Evolutionary conservation across 2,797 vertebrate genomes (phyloP).

Genomic region (Tragelaphus oryx): DNA sequence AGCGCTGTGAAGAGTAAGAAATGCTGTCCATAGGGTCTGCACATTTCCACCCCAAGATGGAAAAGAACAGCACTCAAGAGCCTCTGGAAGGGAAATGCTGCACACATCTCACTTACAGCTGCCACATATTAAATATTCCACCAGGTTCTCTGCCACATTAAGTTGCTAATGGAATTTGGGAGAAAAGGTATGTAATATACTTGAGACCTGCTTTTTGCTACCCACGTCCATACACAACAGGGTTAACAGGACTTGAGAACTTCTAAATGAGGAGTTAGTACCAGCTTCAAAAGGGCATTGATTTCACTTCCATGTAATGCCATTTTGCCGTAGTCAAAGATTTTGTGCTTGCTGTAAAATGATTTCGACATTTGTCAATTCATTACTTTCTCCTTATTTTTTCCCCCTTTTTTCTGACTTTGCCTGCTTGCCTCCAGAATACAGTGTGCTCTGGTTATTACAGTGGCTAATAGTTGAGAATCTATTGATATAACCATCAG

Average conservation of each 20-base stretch:
- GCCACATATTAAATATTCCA: slow-evolving; percentile 73
- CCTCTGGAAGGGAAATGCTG: slow-evolving; percentile 68
- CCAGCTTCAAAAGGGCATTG: slow-evolving; percentile 56
- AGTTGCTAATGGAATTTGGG: slow-evolving; percentile 38
- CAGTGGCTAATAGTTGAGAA: slow-evolving; percentile 66
- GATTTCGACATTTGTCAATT: slow-evolving; percentile 11
- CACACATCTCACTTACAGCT: slow-evolving; percentile 66
- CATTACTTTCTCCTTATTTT: slow-evolving; percentile 54
- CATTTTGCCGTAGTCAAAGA: neutral
- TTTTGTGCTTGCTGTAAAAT: neutral
- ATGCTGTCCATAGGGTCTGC: slow-evolving; percentile 73
- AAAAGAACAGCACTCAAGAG: slow-evolving; percentile 44
- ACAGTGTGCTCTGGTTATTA: slow-evolving; percentile 46
- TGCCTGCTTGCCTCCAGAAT: slow-evolving; percentile 60
- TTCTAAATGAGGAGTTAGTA: slow-evolving; percentile 50
- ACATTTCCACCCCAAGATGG: slow-evolving; percentile 66
- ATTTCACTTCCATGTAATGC: slow-evolving; percentile 30
- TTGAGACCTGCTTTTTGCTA: slow-evolving; percentile 48
- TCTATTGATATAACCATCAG: slow-evolving; percentile 64
- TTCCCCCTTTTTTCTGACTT: slow-evolving; percentile 47
- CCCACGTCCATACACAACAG: slow-evolving; percentile 58
- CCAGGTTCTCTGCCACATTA: slow-evolving; percentile 35
- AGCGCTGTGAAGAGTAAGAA: slow-evolving; percentile 69
- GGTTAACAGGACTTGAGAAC: slow-evolving; percentile 73
- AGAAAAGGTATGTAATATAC: slow-evolving; percentile 55